A percentile compares a stretch with the other conserved stretches of the same genome.
These are phyloP conservation scores for Phylloscopus trochiloides DNA, from an alignment of 2,113 vertebrate species.

Conservation along the genomic window DNA sequence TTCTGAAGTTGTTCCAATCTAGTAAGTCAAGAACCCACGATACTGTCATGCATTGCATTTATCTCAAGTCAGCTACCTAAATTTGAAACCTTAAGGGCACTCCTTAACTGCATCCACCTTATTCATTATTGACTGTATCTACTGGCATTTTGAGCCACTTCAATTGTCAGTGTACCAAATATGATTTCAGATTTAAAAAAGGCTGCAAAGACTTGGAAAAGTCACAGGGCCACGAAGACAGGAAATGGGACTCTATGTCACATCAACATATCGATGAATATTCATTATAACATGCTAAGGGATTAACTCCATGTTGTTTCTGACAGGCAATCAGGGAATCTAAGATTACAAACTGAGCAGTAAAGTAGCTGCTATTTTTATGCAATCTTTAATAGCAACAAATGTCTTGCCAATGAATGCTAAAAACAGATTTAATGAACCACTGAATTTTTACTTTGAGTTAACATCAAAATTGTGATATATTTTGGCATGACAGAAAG, in stretches of 20 bases:
- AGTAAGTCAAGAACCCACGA: neutral
- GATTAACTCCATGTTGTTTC: constrained; percentile 68
- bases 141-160: neutral
- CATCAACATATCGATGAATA: constrained; percentile 73
- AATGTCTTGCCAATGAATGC: constrained; percentile 71
- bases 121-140: neutral
- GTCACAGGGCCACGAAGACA: constrained; percentile 20
- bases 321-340: constrained; percentile 66
- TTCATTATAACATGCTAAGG: constrained; percentile 67
- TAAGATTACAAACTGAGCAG: constrained; percentile 71
- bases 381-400: constrained; percentile 61
- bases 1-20: neutral
- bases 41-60: neutral
- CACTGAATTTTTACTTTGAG: constrained; percentile 72
- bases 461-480: constrained; percentile 79
- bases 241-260: constrained; percentile 59
- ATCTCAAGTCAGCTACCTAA: neutral
- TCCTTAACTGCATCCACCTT: neutral
- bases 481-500: constrained; percentile 76
- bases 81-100: neutral
- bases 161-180: neutral
- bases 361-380: constrained; percentile 65
- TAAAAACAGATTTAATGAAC: constrained; percentile 76
- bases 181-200: neutral
- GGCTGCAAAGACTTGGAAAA: constrained; percentile 32